These are phyloP conservation scores for Thryonomys swinderianus DNA, from an alignment of 2,113 vertebrate species.

Conservation along the genomic window DNA sequence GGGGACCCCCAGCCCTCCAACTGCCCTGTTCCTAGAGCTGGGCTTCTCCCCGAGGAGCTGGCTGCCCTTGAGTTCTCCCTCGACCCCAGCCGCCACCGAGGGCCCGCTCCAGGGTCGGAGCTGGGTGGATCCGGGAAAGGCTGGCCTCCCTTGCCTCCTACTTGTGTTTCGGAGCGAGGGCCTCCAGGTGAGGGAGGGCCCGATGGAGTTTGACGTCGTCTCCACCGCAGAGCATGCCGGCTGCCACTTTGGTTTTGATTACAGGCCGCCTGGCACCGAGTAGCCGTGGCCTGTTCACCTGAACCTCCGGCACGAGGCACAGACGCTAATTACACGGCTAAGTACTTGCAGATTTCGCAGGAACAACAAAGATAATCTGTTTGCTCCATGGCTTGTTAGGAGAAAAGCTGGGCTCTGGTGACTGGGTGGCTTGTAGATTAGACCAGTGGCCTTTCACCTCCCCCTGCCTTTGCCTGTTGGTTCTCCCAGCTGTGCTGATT, in stretches of 20 bases:
- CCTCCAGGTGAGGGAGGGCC: slow-evolving; percentile 75
- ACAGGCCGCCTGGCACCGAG: slow-evolving; percentile 80
- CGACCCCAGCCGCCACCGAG: no score
- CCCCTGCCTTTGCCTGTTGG: slow-evolving; percentile 64
- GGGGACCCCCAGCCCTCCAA: not conserved
- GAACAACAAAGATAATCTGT: slow-evolving; percentile 90
- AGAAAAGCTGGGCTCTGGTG: slow-evolving; percentile 84
- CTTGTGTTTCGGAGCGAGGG: not conserved
- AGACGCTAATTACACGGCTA: slow-evolving; percentile 89
- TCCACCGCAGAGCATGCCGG: slow-evolving; percentile 77
- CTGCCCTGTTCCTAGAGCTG: not conserved
- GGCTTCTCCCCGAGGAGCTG: rapidly evolving
- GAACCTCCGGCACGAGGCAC: slow-evolving; percentile 80
- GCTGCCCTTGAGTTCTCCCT: not conserved
- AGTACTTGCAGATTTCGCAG: slow-evolving; percentile 89
- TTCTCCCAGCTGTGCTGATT: slow-evolving; percentile 73
- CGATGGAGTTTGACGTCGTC: slow-evolving; percentile 84
- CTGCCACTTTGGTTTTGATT: slow-evolving; percentile 87
- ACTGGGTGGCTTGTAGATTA: slow-evolving; percentile 85
- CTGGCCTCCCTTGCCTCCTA: not conserved
- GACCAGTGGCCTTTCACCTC: slow-evolving; percentile 84
- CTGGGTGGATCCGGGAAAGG: no score
- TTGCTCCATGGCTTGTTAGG: slow-evolving; percentile 89
- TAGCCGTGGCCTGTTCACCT: slow-evolving; percentile 85
- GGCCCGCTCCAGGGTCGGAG: not conserved